Percentiles rank a stretch among this genome's conserved stretches.
Evolutionary conservation across 2,888 invertebrate species (phyloP).

Genomic region (Tigriopus californicus): DNA sequence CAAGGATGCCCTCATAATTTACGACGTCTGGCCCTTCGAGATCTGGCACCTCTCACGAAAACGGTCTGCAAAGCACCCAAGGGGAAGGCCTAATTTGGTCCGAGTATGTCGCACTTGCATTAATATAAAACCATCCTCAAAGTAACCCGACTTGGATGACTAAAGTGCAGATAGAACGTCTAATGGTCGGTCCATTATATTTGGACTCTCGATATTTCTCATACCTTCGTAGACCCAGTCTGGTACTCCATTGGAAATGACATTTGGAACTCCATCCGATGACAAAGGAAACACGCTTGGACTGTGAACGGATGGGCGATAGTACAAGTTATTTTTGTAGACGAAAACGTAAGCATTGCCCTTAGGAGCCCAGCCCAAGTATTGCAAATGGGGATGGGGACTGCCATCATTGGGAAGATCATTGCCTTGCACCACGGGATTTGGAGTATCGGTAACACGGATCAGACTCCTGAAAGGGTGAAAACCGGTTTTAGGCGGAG

Average conservation of each 20-base stretch:
- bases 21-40: too few species aligned
- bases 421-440: neutral
- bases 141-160: too few species aligned
- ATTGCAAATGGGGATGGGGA: neutral
- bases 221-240: constrained; percentile 76
- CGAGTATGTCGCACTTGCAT: neutral
- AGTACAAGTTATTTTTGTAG: constrained; percentile 3
- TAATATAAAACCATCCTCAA: neutral
- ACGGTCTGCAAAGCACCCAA: neutral
- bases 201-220: neutral
- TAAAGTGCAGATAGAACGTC: too few species aligned
- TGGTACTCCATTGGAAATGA: constrained; percentile 63
- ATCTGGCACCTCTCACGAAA: too few species aligned
- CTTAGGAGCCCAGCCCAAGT: neutral
- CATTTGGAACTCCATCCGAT: constrained; percentile 25
- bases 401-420: neutral
- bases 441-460: neutral
- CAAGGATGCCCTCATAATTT: too few species aligned
- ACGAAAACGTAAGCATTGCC: constrained; percentile 2
- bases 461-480: neutral
- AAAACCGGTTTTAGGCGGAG: too few species aligned
- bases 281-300: neutral
- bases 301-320: neutral
- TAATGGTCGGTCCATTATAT: too few species aligned
- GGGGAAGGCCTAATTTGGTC: neutral